Conservation (phyloP, 2,888 invertebrate genomes). For the Eupithecia centaureata region DNA sequence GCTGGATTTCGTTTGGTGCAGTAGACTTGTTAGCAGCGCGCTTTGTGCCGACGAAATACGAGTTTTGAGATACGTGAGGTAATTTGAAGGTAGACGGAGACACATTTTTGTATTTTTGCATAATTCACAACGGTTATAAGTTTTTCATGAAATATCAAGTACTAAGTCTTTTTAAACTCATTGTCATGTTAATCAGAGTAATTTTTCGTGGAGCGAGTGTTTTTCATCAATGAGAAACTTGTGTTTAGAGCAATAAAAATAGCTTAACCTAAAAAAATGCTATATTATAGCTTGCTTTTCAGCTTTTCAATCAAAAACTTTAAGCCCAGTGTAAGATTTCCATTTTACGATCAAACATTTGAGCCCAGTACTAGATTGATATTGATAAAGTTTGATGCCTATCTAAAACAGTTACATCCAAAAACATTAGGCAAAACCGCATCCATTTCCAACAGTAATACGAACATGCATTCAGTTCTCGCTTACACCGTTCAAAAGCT, state of each 20-base stretch:
- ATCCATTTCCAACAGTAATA: not conserved
- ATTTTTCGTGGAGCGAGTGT: not conserved
- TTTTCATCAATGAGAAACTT: not conserved
- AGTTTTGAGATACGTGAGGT: not conserved
- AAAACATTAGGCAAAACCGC: not conserved
- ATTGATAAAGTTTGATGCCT: not conserved
- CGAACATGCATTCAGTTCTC: not conserved
- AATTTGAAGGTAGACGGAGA: conserved; percentile 3
- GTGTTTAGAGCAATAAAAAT: not conserved
- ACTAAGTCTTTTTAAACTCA: not conserved
- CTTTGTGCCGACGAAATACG: conserved; percentile 3
- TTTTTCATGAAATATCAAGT: not conserved
- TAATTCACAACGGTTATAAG: not conserved
- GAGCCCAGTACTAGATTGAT: no score
- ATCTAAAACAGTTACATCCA: not conserved
- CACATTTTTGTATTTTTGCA: not conserved
- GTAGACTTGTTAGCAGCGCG: conserved; percentile 9
- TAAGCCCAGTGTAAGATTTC: no score
- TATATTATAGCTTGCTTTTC: no score
- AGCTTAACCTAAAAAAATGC: no score
- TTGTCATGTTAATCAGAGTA: not conserved
- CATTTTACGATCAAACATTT: no score
- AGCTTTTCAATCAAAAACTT: no score
- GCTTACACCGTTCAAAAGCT: conserved; percentile 5
- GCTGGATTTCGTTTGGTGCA: conserved; percentile 1